These are phyloP conservation scores for Thamnophis elegans DNA, from an alignment of 2,797 vertebrate species.

Conservation along the genomic window DNA sequence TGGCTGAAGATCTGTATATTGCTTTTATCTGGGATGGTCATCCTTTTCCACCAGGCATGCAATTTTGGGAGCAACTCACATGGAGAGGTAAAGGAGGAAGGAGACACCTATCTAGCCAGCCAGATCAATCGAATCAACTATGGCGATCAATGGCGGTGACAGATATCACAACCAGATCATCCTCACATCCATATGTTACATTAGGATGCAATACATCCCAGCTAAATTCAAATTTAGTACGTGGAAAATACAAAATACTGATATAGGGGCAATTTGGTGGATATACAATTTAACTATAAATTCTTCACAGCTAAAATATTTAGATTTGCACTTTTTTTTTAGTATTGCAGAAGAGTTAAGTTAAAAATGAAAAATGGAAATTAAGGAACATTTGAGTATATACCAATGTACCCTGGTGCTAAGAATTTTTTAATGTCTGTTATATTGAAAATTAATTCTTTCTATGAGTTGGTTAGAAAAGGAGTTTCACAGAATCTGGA, in stretches of 20 bases:
- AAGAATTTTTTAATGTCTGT: not conserved
- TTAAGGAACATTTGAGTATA: not conserved
- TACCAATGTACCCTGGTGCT: not conserved
- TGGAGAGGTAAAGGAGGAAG: not conserved
- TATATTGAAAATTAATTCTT: not conserved
- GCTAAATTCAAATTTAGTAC: not conserved
- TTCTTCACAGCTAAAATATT: not conserved
- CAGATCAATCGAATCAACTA: not conserved
- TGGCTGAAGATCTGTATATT: not conserved
- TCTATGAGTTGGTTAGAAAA: not conserved
- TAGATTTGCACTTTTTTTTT: not conserved
- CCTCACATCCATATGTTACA: not conserved
- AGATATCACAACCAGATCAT: not conserved
- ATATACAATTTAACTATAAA: not conserved
- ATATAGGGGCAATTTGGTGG: not conserved
- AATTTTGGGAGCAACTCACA: not conserved
- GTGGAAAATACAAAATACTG: not conserved
- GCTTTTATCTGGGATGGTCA: not conserved
- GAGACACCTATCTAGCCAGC: not conserved
- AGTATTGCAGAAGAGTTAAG: not conserved
- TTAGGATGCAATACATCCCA: not conserved
- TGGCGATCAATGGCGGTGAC: not conserved
- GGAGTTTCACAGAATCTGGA: too few relatives aligned
- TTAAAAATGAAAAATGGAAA: not conserved
- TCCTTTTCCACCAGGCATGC: not conserved